A percentile compares a stretch with the other conserved stretches of the same genome.
Conservation (phyloP, 2,888 invertebrate species). For the Eristalis tenax region DNA sequence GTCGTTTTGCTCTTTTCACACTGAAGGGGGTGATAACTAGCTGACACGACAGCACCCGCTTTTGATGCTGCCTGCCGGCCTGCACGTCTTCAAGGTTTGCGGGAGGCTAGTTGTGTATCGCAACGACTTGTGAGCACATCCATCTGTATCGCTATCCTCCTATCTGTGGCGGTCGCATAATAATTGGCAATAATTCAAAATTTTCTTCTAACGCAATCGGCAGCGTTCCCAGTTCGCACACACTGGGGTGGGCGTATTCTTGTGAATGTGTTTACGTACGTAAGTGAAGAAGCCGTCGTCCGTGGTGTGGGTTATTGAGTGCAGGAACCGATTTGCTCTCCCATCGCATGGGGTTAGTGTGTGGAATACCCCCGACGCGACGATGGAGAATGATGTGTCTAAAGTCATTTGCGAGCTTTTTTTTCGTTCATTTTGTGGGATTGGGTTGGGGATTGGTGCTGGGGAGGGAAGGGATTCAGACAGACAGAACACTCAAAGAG, state of each 20-base stretch:
- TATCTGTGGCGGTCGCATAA: slow-evolving; percentile 36
- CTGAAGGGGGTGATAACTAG: slow-evolving; percentile 33
- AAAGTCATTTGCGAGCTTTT: slow-evolving; percentile 41
- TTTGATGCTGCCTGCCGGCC: slow-evolving; percentile 23
- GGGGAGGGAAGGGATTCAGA: slow-evolving; percentile 7
- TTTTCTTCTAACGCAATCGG: slow-evolving; percentile 34
- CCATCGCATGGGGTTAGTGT: slow-evolving; percentile 10
- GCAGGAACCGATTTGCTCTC: slow-evolving; percentile 22
- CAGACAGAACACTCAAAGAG: slow-evolving; percentile 42
- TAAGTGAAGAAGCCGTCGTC: neutral
- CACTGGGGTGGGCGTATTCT: slow-evolving; percentile 11
- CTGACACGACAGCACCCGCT: slow-evolving; percentile 62
- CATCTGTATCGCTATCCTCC: neutral
- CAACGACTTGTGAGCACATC: slow-evolving; percentile 5
- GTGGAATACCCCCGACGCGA: neutral
- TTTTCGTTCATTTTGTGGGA: neutral
- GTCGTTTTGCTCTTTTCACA: slow-evolving; percentile 42
- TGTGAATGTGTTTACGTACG: neutral
- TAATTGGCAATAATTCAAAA: slow-evolving; percentile 66
- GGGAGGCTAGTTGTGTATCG: slow-evolving; percentile 39
- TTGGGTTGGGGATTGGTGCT: neutral
- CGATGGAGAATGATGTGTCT: slow-evolving; percentile 25
- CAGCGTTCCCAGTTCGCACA: neutral
- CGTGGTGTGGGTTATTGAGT: neutral
- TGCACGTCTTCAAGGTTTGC: slow-evolving; percentile 11